Evolutionary conservation across 2,113 vertebrate genomes (phyloP).

Genomic region (Petromus typicus): DNA sequence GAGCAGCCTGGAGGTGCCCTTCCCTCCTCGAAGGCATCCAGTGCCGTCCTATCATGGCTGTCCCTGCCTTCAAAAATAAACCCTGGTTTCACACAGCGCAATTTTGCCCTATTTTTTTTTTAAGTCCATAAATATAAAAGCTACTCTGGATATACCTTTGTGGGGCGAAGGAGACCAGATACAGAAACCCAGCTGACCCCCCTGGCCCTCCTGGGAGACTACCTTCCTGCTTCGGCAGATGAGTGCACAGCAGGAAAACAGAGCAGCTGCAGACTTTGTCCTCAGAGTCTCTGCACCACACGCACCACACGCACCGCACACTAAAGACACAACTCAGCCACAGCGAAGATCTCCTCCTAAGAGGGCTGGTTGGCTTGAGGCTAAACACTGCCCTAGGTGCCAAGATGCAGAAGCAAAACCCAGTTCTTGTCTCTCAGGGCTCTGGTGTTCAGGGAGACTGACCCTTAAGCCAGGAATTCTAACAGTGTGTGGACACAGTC

Average conservation of each 20-base stretch:
- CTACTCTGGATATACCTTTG: neutral
- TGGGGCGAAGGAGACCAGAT: neutral
- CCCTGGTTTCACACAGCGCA: neutral
- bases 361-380: accelerated
- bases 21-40: neutral
- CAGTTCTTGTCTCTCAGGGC: neutral
- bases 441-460: neutral
- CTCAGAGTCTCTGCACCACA: neutral
- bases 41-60: accelerated
- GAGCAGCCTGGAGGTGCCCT: too few relatives aligned
- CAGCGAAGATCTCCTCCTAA: neutral
- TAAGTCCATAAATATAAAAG: neutral
- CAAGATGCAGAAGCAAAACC: neutral
- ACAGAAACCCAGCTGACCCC: too few relatives aligned
- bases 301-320: too few relatives aligned
- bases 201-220: neutral
- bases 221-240: too few relatives aligned
- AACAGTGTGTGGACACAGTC: accelerated
- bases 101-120: neutral
- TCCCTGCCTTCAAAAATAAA: neutral
- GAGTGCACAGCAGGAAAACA: neutral
- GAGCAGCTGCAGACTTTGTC: neutral
- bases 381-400: neutral
- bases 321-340: neutral
- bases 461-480: neutral